Percentiles rank a stretch among this genome's conserved stretches.
These are phyloP conservation scores for Tricholaema leucomelas DNA, from an alignment of 2,113 vertebrate genomes.

Conservation along the genomic window DNA sequence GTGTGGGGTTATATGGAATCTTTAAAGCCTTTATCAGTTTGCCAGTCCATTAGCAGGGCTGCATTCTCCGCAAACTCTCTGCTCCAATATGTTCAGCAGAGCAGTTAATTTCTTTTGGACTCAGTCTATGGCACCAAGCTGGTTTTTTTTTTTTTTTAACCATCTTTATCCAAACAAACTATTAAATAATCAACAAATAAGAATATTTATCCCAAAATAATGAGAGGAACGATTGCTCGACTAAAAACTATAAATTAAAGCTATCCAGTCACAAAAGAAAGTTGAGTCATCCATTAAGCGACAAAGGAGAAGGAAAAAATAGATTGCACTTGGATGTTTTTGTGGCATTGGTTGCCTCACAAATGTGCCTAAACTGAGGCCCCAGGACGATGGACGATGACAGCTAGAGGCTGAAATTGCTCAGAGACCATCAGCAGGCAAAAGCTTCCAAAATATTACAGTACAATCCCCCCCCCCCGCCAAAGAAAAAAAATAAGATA, in stretches of 20 bases:
- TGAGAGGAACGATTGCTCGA: slow-evolving; percentile 33
- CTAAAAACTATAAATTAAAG: slow-evolving; percentile 75
- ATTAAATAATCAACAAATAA: slow-evolving; percentile 74
- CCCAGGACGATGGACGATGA: slow-evolving; percentile 11
- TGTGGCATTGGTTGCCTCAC: slow-evolving; percentile 41
- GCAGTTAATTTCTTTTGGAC: slow-evolving; percentile 86
- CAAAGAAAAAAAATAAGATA: neutral
- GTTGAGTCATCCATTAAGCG: slow-evolving; percentile 73
- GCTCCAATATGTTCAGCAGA: slow-evolving; percentile 80
- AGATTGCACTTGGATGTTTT: slow-evolving; percentile 54
- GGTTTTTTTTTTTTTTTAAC: slow-evolving; percentile 44
- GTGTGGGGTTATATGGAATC: slow-evolving; percentile 75
- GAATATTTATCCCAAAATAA: slow-evolving; percentile 72
- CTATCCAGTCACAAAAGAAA: slow-evolving; percentile 69
- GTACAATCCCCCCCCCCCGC: too few relatives aligned
- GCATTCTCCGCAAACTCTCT: slow-evolving; percentile 73
- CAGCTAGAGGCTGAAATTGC: neutral
- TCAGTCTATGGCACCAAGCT: slow-evolving; percentile 77
- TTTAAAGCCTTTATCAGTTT: slow-evolving; percentile 75
- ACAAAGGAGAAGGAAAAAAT: slow-evolving; percentile 64
- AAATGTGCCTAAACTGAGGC: slow-evolving; percentile 27
- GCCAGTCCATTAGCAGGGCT: slow-evolving; percentile 74
- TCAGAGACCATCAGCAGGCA: neutral
- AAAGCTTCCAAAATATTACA: neutral
- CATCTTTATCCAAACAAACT: slow-evolving; percentile 73